Conservation (phyloP, 2,888 invertebrate species). For the Tenthredo notha region DNA sequence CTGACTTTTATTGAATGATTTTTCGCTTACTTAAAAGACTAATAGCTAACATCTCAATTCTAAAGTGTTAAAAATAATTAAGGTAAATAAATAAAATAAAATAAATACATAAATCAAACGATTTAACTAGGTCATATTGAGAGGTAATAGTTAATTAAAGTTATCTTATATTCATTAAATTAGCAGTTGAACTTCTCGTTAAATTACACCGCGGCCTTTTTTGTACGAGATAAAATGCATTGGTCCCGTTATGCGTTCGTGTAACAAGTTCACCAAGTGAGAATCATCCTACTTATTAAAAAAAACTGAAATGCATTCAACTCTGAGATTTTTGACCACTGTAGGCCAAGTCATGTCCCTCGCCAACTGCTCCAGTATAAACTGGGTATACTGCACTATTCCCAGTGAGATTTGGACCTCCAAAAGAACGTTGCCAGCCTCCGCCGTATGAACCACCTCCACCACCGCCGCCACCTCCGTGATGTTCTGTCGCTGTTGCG, state of each 20-base stretch:
- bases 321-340: constrained; percentile 48
- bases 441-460: constrained; percentile 71
- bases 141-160: not conserved
- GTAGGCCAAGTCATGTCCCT: constrained; percentile 53
- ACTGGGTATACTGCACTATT: constrained; percentile 28
- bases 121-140: not conserved
- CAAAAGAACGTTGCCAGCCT: constrained; percentile 75
- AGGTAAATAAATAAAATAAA: constrained; percentile 21
- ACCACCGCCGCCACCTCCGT: constrained; percentile 74
- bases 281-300: not conserved
- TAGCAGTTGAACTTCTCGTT: not conserved
- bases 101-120: not conserved
- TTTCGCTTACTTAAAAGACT: not conserved
- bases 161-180: constrained; percentile 14
- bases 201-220: not conserved
- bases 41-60: not conserved
- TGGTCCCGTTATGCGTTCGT: constrained; percentile 1
- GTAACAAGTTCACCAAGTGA: not conserved
- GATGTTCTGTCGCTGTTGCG: constrained; percentile 78
- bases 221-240: constrained; percentile 9
- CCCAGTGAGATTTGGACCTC: constrained; percentile 54
- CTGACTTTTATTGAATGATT: not conserved
- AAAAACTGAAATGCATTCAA: not conserved
- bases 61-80: not conserved
- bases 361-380: constrained; percentile 3